Evolutionary conservation across 2,888 invertebrate genomes (phyloP).

Genomic region (Zhengitettix transpicula): DNA sequence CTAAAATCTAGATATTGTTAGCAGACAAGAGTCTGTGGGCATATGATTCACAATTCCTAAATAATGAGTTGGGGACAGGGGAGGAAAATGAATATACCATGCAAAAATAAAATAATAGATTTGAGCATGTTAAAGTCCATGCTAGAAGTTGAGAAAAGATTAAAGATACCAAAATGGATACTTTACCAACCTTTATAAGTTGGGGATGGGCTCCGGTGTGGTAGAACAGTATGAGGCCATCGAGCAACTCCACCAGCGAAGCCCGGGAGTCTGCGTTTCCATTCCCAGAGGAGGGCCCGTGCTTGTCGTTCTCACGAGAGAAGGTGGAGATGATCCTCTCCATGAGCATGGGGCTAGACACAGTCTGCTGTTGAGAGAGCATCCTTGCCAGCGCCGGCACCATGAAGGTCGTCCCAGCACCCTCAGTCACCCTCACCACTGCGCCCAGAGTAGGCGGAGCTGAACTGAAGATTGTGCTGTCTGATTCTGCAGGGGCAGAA

Average conservation of each 20-base stretch:
- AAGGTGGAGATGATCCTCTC: slow-evolving; percentile 3
- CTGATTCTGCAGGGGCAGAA: no score
- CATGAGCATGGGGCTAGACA: slow-evolving; percentile 4
- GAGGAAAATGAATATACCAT: no score
- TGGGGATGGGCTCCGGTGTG: slow-evolving; percentile 51
- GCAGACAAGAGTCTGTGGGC: no score
- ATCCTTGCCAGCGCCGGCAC: slow-evolving; percentile 9
- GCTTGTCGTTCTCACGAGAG: not conserved
- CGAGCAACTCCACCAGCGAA: slow-evolving; percentile 42
- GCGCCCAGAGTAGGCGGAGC: no score
- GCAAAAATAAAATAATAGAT: no score
- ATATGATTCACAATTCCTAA: no score
- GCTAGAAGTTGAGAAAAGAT: not conserved
- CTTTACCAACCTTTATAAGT: slow-evolving; percentile 26
- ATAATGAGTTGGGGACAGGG: no score
- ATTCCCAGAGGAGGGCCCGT: slow-evolving; percentile 22
- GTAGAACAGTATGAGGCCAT: slow-evolving; percentile 48
- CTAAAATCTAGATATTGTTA: no score
- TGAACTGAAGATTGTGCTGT: no score
- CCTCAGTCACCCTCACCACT: no score
- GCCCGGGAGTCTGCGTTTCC: slow-evolving; percentile 30
- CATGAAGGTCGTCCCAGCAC: not conserved
- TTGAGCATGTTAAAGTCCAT: no score
- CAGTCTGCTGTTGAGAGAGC: slow-evolving; percentile 6
- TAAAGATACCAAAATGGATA: not conserved